Percentiles rank a stretch among this genome's conserved stretches.
These are phyloP conservation scores for Corythoichthys haematopterus DNA, from an alignment of 2,113 vertebrate genomes.

Conservation along the genomic window DNA sequence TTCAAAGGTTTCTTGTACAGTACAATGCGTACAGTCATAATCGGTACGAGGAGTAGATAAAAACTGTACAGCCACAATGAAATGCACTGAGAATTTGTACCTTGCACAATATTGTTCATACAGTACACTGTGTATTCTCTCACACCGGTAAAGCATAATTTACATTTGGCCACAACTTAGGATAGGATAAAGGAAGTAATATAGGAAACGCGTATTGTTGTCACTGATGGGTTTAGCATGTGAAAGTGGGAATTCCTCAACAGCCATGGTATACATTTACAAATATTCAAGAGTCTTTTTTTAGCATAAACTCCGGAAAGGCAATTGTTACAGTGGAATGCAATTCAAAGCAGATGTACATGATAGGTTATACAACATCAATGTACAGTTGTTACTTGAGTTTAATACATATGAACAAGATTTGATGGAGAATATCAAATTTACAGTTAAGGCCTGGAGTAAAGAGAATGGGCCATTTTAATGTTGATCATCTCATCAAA, in stretches of 20 bases:
- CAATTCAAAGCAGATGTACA: constrained; percentile 26
- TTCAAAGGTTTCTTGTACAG: constrained; percentile 4
- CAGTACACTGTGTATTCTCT: constrained; percentile 3
- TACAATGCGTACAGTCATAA: background rate
- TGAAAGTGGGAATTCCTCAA: constrained; percentile 40
- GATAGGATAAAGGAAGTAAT: constrained; percentile 52
- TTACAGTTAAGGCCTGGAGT: background rate
- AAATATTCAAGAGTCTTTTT: constrained; percentile 29
- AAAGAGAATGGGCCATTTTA: constrained; percentile 2
- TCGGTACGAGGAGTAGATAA: background rate
- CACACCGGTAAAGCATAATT: constrained; percentile 34
- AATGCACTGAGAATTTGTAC: background rate
- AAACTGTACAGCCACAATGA: background rate
- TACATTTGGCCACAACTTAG: constrained; percentile 35
- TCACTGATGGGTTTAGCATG: constrained; percentile 58
- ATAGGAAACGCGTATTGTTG: constrained; percentile 41
- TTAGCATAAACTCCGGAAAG: constrained; percentile 31
- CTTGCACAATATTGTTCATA: background rate
- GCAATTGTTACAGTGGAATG: constrained; percentile 24
- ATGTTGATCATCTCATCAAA: too few species aligned
- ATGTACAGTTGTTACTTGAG: background rate
- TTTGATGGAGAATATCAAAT: constrained; percentile 1
- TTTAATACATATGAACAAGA: too few species aligned
- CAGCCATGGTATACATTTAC: constrained; percentile 17
- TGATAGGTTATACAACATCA: constrained; percentile 5